Percentiles rank a stretch among this genome's conserved stretches.
These are phyloP conservation scores for Drosophila multiciliata DNA, from an alignment of 2,888 invertebrate species.

Conservation along the genomic window DNA sequence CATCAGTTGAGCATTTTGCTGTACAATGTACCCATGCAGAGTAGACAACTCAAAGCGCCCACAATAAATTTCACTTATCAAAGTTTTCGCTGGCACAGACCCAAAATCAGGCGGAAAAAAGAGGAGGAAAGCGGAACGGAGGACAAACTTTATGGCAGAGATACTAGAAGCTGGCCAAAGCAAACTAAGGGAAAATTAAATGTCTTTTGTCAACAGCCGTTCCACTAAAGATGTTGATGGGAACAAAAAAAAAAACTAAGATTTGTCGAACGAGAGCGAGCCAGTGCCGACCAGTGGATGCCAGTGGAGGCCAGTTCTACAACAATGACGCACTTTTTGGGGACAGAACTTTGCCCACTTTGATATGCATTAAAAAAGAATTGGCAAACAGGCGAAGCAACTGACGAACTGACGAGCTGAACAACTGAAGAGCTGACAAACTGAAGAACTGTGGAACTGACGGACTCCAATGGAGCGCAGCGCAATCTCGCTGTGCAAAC, in stretches of 20 bases:
- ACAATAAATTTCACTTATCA: conserved; percentile 79
- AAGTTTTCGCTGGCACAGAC: conserved; percentile 64
- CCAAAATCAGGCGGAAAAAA: conserved; percentile 53
- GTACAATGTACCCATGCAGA: conserved; percentile 29
- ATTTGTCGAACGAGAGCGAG: conserved; percentile 5
- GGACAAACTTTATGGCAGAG: conserved; percentile 72
- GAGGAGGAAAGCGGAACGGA: conserved; percentile 33
- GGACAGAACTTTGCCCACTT: conserved; percentile 70
- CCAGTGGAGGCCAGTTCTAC: conserved; percentile 18
- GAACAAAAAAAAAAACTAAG: conserved; percentile 27
- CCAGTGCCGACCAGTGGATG: no score
- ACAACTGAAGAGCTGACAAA: conserved; percentile 16
- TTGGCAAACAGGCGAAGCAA: conserved; percentile 34
- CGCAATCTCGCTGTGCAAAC: conserved; percentile 80
- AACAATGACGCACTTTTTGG: conserved; percentile 74
- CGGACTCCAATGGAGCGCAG: conserved; percentile 72
- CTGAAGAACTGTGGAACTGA: conserved; percentile 19
- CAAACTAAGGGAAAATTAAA: conserved; percentile 74
- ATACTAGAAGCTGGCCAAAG: conserved; percentile 58
- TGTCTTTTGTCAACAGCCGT: conserved; percentile 77
- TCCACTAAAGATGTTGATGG: conserved; percentile 52
- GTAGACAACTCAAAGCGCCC: conserved; percentile 65
- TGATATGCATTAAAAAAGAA: conserved; percentile 75
- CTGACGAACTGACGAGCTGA: conserved; percentile 29
- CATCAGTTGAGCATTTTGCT: conserved; percentile 62